phyloP scores from a whole-genome alignment of 2,113 vertebrate species.

The Fregetta grallaria region DNA sequence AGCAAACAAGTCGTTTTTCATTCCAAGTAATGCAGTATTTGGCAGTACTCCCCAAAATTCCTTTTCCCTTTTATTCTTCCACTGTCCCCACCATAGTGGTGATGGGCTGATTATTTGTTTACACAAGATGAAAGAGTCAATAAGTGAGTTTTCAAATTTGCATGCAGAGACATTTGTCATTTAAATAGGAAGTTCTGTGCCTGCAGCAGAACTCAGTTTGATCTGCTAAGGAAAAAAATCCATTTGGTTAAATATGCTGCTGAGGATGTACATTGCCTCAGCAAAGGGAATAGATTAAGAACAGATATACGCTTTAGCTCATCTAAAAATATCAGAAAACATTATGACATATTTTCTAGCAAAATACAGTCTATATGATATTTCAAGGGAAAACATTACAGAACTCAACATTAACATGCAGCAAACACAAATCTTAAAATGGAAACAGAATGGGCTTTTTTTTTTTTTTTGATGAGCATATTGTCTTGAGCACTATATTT shows the following conservation, averaged over 20 bases:
- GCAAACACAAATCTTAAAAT: background rate
- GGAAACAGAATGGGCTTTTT: background rate
- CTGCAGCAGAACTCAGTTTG: slow-evolving; percentile 70
- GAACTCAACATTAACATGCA: background rate
- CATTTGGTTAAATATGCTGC: slow-evolving; percentile 77
- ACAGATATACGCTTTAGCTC: slow-evolving; percentile 44
- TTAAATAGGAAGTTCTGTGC: slow-evolving; percentile 70
- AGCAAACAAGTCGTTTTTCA: slow-evolving; percentile 38
- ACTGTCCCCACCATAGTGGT: background rate
- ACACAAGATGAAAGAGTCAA: slow-evolving; percentile 66
- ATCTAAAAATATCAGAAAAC: slow-evolving; percentile 66
- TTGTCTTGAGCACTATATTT: slow-evolving; percentile 35
- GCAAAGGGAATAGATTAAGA: slow-evolving; percentile 69
- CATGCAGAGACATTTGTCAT: slow-evolving; percentile 73
- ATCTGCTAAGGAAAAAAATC: slow-evolving; percentile 65
- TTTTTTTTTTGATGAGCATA: slow-evolving; percentile 16
- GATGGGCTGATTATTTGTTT: slow-evolving; percentile 67
- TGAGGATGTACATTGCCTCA: slow-evolving; percentile 65
- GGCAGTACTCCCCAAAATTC: slow-evolving; percentile 51
- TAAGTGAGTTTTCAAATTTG: slow-evolving; percentile 60
- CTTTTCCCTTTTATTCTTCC: slow-evolving; percentile 6
- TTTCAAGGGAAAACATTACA: slow-evolving; percentile 15
- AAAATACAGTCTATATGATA: background rate
- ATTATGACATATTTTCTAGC: slow-evolving; percentile 53
- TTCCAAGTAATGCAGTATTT: slow-evolving; percentile 56